These are phyloP conservation scores for Monoplex corrugatus DNA, from an alignment of 2,888 invertebrate genomes.

Conservation along the genomic window DNA sequence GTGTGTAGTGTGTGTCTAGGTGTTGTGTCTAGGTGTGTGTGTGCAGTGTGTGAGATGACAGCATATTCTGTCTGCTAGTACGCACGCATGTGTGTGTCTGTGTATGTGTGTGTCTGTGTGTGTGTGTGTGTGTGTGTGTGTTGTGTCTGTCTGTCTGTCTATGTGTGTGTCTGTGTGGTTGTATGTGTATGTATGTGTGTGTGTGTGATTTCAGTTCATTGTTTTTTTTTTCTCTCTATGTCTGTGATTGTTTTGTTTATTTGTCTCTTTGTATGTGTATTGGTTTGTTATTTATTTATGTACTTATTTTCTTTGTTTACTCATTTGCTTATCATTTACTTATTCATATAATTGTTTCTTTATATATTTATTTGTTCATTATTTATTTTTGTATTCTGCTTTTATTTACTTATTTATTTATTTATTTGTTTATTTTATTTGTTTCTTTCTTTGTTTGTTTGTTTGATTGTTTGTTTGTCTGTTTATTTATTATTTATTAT, in stretches of 20 bases:
- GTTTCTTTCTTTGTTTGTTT: too few species aligned
- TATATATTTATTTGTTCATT: too few species aligned
- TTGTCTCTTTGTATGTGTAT: too few species aligned
- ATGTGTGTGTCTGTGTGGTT: neutral
- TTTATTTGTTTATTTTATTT: too few species aligned
- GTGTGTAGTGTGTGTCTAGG: neutral
- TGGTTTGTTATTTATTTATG: too few species aligned
- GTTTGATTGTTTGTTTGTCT: neutral
- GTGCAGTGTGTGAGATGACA: neutral
- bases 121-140: neutral
- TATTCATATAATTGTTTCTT: too few species aligned
- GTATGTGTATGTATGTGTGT: neutral
- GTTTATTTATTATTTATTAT: neutral
- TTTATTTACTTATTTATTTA: too few species aligned
- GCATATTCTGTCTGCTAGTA: neutral
- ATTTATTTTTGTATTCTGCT: too few species aligned
- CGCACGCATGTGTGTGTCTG: neutral
- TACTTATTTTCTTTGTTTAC: too few species aligned
- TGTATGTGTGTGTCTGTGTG: slow-evolving; percentile 24
- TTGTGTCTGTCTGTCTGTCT: neutral
- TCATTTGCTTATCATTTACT: too few species aligned
- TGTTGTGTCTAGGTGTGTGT: neutral
- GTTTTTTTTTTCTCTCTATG: neutral
- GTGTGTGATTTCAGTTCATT: too few species aligned
- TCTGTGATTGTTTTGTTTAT: too few species aligned